Conservation (phyloP, 92 coral and sea anemone species). For the Anthopleura xanthogrammica region DNA sequence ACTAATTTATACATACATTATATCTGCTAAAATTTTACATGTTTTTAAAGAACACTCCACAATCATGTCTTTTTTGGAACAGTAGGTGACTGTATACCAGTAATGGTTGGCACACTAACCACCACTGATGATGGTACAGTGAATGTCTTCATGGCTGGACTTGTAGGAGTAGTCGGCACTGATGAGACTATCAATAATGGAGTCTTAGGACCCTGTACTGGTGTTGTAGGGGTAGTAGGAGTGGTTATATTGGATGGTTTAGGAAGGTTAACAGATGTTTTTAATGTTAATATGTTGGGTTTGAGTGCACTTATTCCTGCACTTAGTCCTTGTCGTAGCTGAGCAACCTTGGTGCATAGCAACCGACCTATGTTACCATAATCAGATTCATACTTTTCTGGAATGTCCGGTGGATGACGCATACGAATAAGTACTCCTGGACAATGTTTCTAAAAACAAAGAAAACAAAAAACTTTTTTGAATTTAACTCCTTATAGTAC, state of each 20-base stretch:
- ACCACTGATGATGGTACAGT: conserved; percentile 1
- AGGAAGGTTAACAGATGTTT: conserved; percentile 36
- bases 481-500: too few species aligned
- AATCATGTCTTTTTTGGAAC: not conserved
- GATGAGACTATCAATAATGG: conserved; percentile 47
- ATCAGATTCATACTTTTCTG: conserved; percentile 84
- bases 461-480: not conserved
- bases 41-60: not conserved
- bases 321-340: conserved; percentile 77
- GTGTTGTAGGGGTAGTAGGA: conserved; percentile 77
- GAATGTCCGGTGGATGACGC: conserved; percentile 82
- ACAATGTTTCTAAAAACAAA: conserved; percentile 78
- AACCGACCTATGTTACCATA: conserved; percentile 79
- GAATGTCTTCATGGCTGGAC: conserved; percentile 35
- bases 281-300: conserved; percentile 66
- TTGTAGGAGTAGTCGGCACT: conserved; percentile 73
- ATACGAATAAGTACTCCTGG: conserved; percentile 83
- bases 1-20: too few species aligned
- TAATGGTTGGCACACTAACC: not conserved
- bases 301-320: conserved; percentile 76
- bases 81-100: not conserved
- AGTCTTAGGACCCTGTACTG: conserved; percentile 52
- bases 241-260: conserved; percentile 42
- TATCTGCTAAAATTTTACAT: not conserved
- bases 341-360: conserved; percentile 78